Percentiles rank a stretch among this genome's conserved stretches.
These are phyloP conservation scores for Xanthostigma xanthostigma DNA, from an alignment of 2,888 invertebrate genomes.

Conservation along the genomic window DNA sequence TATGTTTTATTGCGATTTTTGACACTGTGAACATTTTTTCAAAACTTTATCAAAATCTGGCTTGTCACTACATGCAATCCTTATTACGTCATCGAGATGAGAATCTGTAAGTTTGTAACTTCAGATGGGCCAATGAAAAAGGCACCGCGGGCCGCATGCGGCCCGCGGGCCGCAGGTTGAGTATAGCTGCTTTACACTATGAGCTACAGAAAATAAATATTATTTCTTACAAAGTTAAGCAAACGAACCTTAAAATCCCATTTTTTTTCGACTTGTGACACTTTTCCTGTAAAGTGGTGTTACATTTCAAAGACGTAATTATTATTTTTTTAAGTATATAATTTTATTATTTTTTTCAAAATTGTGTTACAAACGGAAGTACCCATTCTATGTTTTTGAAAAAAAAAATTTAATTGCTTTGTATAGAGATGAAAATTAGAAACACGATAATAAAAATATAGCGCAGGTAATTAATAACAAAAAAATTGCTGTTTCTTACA, in stretches of 20 bases:
- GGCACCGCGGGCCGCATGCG: too few relatives aligned
- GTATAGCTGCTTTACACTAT: not conserved
- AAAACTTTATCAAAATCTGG: too few relatives aligned
- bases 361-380: not conserved
- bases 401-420: too few relatives aligned
- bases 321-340: not conserved
- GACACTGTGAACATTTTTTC: too few relatives aligned
- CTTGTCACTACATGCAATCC: too few relatives aligned
- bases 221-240: not conserved
- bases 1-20: too few relatives aligned
- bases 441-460: not conserved
- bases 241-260: not conserved
- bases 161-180: not conserved
- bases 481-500: not conserved
- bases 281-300: conserved; percentile 1
- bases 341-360: conserved; percentile 1
- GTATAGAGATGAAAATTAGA: not conserved
- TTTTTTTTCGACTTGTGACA: not conserved
- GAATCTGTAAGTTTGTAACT: too few relatives aligned
- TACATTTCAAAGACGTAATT: not conserved
- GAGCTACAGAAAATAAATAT: not conserved
- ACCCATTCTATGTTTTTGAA: too few relatives aligned
- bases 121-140: too few relatives aligned
- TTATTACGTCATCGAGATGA: too few relatives aligned
- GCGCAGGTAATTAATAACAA: too few relatives aligned